Base-by-base conservation (phyloP, 2,888 invertebrate species). In the Oegoconia quadripuncta region DNA sequence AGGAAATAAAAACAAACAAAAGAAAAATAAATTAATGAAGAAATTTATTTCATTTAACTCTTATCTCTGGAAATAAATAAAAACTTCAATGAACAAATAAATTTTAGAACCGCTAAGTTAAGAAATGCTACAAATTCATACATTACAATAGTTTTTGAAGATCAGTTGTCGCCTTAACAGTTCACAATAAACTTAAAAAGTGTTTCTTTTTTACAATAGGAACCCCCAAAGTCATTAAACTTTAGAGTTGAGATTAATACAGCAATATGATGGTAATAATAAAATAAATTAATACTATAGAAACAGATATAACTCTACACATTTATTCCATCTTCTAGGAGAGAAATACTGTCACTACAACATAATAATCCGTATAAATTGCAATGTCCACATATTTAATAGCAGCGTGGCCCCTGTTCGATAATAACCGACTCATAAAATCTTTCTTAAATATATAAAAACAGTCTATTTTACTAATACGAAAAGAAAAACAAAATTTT, bases 11-110 rank as follows among this genome's bases (percentile, higher is more conserved):
- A 52, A 52, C 49, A 52, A 51, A 59, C 60, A 64, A 65, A 46
- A 60, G 64, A 61, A 44, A 61, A 59, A 63, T 62, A 66, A 60
- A 64, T 64, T 64, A 71, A 66, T 59, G 60, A 67, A 70, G 67
- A 70, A 70, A 62, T 71, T 74, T 74, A 75, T 74, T 77, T 71
- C 59, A 72, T 74, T 56, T 64, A 65, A 67, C 60, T 67, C 63
- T 64, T 66, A 65, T 36, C 48, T 63, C 52, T 60, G 52, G 52
- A 61, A 64, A 69, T 69, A 82, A 82, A 81, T 78, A 74, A 77
- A 69, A 72, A 67, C 54, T 62, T 66, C 65, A 68, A 69, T 64
- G 67, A 75, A 74, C 67, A 69, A 76, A 68, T 5, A 32, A 60
- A 54, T 52, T 66, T 68, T 59, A 59, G 60, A 64, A 68, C 54